Evolutionary conservation across 2,888 invertebrate genomes (phyloP).

Genomic region (Balanococcus diminutus): DNA sequence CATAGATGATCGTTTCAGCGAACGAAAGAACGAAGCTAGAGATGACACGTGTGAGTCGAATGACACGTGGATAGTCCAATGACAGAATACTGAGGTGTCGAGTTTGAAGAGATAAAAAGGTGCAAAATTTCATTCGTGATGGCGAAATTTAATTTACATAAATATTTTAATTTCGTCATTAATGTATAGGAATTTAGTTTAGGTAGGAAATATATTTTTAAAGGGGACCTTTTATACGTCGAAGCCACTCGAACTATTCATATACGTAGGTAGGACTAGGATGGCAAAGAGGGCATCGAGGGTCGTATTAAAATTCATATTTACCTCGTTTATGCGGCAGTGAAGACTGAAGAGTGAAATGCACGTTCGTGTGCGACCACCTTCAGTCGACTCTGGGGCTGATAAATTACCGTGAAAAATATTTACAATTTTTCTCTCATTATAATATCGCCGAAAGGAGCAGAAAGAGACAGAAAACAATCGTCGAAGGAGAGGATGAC

Average conservation of each 20-base stretch:
- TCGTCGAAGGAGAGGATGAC: neutral
- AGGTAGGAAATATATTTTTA: neutral
- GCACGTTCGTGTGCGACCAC: neutral
- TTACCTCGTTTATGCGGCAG: neutral
- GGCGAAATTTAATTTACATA: neutral
- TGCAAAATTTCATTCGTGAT: neutral
- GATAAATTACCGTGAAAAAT: slow-evolving; percentile 20
- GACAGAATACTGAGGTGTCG: neutral
- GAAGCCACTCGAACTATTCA: neutral
- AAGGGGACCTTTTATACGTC: neutral
- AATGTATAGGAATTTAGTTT: neutral
- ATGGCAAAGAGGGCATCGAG: no score
- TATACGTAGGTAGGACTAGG: no score
- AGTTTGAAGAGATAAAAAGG: neutral
- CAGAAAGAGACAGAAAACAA: neutral
- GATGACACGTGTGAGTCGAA: no score
- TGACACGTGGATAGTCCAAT: no score
- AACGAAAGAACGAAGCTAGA: no score
- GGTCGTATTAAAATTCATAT: slow-evolving; percentile 30
- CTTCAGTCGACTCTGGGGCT: neutral
- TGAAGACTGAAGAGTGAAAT: neutral
- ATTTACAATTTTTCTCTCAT: slow-evolving; percentile 38
- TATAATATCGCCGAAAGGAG: neutral
- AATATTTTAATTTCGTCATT: neutral
- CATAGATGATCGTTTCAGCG: no score